Conservation (phyloP, 2,888 invertebrate species). For the Protodeltote pygarga region DNA sequence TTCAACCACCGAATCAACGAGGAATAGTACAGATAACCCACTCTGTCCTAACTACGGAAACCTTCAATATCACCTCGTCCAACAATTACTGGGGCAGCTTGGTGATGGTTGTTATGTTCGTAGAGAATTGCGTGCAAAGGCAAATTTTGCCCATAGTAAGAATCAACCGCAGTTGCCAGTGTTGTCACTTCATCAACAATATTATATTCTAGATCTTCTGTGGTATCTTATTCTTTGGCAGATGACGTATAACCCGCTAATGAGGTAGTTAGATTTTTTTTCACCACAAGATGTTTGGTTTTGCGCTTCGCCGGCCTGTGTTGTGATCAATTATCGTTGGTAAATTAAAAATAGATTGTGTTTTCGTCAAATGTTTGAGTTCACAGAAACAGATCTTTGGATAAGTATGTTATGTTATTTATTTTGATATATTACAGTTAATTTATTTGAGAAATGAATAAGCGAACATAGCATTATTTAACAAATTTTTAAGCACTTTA, state of each 20-base stretch:
- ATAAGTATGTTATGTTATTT: too few relatives aligned
- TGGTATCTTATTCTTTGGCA: slow-evolving; percentile 31
- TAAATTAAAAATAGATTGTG: slow-evolving; percentile 38
- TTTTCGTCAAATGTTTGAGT: slow-evolving; percentile 38
- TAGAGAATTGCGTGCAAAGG: too few relatives aligned
- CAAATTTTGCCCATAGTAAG: not conserved
- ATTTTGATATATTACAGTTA: too few relatives aligned
- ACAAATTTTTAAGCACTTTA: too few relatives aligned
- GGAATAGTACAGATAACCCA: slow-evolving; percentile 31
- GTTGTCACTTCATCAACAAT: not conserved
- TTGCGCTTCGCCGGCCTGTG: slow-evolving; percentile 46
- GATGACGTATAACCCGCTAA: slow-evolving; percentile 71
- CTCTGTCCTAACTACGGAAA: too few relatives aligned
- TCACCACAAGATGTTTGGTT: slow-evolving; percentile 48
- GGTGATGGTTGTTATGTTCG: too few relatives aligned
- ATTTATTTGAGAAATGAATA: too few relatives aligned
- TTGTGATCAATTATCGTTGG: slow-evolving; percentile 49
- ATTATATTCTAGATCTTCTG: slow-evolving; percentile 24
- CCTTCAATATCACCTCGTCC: too few relatives aligned
- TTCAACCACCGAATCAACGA: too few relatives aligned
- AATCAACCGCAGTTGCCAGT: not conserved
- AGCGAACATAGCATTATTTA: too few relatives aligned
- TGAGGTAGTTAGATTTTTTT: slow-evolving; percentile 56
- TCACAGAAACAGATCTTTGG: slow-evolving; percentile 3
- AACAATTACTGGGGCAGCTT: too few relatives aligned